Conservation (phyloP, 1,140 invertebrate genomes). For the Drosophila parabipectinata region DNA sequence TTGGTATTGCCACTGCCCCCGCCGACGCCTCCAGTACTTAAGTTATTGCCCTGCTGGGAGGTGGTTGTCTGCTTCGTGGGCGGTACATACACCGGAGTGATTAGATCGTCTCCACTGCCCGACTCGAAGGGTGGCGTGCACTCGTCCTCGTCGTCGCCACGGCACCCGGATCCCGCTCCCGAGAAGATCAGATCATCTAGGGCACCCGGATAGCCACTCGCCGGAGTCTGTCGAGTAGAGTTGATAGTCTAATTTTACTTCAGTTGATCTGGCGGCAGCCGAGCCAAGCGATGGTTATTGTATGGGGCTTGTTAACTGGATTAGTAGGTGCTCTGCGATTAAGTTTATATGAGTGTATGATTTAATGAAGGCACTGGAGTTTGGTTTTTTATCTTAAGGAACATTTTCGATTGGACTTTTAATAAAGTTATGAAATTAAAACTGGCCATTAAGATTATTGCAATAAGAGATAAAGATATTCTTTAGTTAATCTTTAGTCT, state of each 20-base stretch:
- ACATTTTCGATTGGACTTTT: too few species aligned
- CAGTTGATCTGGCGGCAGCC: constrained; percentile 70
- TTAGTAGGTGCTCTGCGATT: constrained; percentile 54
- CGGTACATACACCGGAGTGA: constrained; percentile 95
- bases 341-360: constrained; percentile 22
- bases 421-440: too few species aligned
- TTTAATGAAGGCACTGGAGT: constrained; percentile 12
- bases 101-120: constrained; percentile 93
- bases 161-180: constrained; percentile 94
- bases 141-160: constrained; percentile 93
- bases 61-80: constrained; percentile 89
- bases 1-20: constrained; percentile 51
- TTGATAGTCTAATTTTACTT: constrained; percentile 79
- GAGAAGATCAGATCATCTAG: constrained; percentile 95
- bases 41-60: constrained; percentile 84
- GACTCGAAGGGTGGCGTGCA: constrained; percentile 93
- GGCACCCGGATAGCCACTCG: constrained; percentile 90
- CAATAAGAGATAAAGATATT: too few species aligned
- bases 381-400: neutral
- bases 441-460: too few species aligned
- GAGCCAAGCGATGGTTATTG: constrained; percentile 60
- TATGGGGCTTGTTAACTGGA: constrained; percentile 58
- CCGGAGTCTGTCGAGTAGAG: constrained; percentile 89
- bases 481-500: too few species aligned
- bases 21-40: constrained; percentile 31